Base-by-base conservation (phyloP, 37 sponge, comb jelly and placozoan genomes). In the Petrosia ficiformis region DNA sequence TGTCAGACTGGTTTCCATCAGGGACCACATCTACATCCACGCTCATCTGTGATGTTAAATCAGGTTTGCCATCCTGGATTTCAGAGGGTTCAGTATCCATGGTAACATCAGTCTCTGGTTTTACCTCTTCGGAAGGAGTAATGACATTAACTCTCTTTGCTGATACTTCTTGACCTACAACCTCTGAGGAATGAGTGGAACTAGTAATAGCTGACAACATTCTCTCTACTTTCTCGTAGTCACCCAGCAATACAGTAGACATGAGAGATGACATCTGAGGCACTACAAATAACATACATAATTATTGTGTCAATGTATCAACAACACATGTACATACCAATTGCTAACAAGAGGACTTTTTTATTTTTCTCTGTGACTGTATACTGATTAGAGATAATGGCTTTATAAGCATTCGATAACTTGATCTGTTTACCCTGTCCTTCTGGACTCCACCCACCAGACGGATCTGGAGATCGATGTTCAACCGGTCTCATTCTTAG, bases 401-500 rank as follows among this genome's bases (percentile, higher is more conserved):
- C 54, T 14, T 39, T 28, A 60, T 77, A 78, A 28, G 76, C 39
- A 37, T 26, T 31, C 48, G 29, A n/a, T 65, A 58, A 31, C 21
- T 64, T 28, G 67, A 19, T 35, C 4, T 24, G 24, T 2, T 38
- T 19, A 8, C 42, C 44, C n/a, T 39, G 44, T 0, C 16, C 1
- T 1, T 40, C 44, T 5, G 29, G 59, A 30, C 4, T 2, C 39
- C 25, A 40, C 16, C 42, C 67, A 26, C 48, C 59, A 35, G 32
- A 44, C 6, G 2, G 30, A 38, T 1, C 43, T 35, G 28, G 25
- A 30, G 68, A 19, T 1, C 58, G 39, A 40, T 26, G 29, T 19
- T 42, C 4, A 37, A 43, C 5, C 2, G 74, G 54, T 31, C 69
- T 75, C 4, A 89, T 59, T 16, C 72, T 69, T 28, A 89, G 84